Percentiles rank a stretch among this genome's conserved stretches.
Conservation (phyloP, 2,797 vertebrate genomes). For the Silurus aristotelis region DNA sequence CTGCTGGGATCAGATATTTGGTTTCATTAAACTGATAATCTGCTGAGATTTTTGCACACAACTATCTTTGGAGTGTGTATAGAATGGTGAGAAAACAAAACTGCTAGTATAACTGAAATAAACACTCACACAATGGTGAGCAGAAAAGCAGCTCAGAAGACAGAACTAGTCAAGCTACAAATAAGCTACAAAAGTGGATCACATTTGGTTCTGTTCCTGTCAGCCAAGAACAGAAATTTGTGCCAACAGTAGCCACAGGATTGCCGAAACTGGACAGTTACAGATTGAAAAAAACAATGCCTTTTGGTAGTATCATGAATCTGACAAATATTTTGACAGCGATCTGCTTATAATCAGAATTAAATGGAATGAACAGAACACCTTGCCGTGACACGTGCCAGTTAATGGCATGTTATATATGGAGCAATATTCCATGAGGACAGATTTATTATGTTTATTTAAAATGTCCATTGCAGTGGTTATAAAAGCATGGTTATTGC, state of each 20-base stretch:
- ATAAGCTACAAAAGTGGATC: neutral
- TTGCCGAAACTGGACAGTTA: neutral
- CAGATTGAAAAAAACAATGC: neutral
- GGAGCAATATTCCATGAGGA: neutral
- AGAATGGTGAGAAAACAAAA: neutral
- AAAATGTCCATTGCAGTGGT: neutral
- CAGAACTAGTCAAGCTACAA: neutral
- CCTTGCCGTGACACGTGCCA: neutral
- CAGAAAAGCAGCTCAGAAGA: neutral
- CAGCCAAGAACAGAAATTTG: neutral
- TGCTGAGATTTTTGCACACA: neutral
- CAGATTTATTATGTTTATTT: neutral
- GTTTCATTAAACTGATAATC: neutral
- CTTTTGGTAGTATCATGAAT: neutral
- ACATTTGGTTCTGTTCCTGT: neutral
- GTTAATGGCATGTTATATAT: neutral
- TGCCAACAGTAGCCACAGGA: neutral
- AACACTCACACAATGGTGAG: neutral
- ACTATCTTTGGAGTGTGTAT: neutral
- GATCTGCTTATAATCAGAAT: neutral
- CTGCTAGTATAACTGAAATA: neutral
- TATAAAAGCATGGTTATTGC: conserved; percentile 7
- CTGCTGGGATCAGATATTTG: neutral
- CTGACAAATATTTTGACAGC: neutral
- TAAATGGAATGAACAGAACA: neutral